Percentiles rank a stretch among this genome's conserved stretches.
These are phyloP conservation scores for Mechanitis messenoides DNA, from an alignment of 2,888 invertebrate genomes.

Conservation along the genomic window DNA sequence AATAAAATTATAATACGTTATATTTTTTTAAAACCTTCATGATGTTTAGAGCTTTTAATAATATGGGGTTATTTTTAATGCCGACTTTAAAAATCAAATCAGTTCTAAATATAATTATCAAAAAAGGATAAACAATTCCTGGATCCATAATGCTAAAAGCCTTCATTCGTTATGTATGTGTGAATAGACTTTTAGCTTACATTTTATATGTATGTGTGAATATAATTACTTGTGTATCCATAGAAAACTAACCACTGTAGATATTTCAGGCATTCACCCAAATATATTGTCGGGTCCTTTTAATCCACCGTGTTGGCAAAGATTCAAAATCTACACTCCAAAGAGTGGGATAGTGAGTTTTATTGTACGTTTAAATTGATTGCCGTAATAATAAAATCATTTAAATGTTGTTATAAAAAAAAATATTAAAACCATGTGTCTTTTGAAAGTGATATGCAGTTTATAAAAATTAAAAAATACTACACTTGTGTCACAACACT, in stretches of 20 bases:
- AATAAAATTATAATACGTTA: too few relatives aligned
- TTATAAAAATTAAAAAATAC: neutral
- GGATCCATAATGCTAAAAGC: too few relatives aligned
- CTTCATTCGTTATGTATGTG: too few relatives aligned
- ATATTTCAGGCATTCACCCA: constrained; percentile 9
- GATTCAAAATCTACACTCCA: constrained; percentile 19
- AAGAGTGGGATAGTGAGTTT: constrained; percentile 1
- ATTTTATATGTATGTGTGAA: neutral
- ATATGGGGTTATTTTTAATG: too few relatives aligned
- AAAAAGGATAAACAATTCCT: too few relatives aligned
- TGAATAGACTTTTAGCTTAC: neutral
- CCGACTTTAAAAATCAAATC: too few relatives aligned
- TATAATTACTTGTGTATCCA: neutral
- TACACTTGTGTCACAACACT: constrained; percentile 7
- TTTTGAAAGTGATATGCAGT: neutral
- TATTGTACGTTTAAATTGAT: too few relatives aligned
- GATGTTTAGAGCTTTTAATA: too few relatives aligned
- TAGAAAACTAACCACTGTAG: neutral
- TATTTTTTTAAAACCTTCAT: too few relatives aligned
- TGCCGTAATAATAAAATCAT: too few relatives aligned
- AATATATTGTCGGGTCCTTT: constrained; percentile 14
- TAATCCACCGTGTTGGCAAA: constrained; percentile 16
- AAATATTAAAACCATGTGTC: neutral
- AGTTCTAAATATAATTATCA: too few relatives aligned
- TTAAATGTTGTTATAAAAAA: too few relatives aligned